Conservation (phyloP, 2,113 vertebrate genomes). For the Caracal caracal region DNA sequence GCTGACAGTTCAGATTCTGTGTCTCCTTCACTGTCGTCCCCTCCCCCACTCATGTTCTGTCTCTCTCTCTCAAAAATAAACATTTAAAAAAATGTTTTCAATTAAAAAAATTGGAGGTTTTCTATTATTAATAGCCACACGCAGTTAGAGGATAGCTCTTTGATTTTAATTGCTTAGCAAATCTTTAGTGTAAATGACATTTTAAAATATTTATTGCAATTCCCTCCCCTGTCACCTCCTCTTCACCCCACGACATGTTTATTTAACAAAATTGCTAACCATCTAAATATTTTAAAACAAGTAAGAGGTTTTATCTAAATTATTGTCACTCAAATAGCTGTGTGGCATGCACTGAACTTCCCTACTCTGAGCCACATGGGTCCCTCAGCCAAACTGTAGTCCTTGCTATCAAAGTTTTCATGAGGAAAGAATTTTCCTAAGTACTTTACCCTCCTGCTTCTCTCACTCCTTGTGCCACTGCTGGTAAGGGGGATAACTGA, state of each 20-base stretch:
- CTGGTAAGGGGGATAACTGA: neutral
- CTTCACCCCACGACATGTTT: neutral
- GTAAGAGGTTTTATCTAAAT: constrained; percentile 20
- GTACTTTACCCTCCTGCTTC: neutral
- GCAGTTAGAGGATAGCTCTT: neutral
- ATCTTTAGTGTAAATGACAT: constrained; percentile 15
- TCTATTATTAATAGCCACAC: neutral
- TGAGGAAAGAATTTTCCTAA: neutral
- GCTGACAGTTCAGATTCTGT: no score
- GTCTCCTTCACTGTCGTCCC: no score
- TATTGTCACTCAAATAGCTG: neutral
- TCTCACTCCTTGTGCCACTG: neutral
- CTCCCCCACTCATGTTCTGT: no score
- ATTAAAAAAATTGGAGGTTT: neutral
- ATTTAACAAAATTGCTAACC: neutral
- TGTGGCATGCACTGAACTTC: neutral
- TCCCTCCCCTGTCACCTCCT: neutral
- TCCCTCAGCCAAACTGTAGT: neutral
- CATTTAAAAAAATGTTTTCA: no score
- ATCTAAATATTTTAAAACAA: constrained; percentile 24
- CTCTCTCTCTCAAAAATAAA: no score
- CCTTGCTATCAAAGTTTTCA: neutral
- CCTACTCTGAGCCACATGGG: neutral
- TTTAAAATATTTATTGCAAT: constrained; percentile 3
- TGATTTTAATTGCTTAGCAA: constrained; percentile 50